phyloP scores from a whole-genome alignment of 2,113 vertebrate genomes.

The Stictonetta naevosa region DNA sequence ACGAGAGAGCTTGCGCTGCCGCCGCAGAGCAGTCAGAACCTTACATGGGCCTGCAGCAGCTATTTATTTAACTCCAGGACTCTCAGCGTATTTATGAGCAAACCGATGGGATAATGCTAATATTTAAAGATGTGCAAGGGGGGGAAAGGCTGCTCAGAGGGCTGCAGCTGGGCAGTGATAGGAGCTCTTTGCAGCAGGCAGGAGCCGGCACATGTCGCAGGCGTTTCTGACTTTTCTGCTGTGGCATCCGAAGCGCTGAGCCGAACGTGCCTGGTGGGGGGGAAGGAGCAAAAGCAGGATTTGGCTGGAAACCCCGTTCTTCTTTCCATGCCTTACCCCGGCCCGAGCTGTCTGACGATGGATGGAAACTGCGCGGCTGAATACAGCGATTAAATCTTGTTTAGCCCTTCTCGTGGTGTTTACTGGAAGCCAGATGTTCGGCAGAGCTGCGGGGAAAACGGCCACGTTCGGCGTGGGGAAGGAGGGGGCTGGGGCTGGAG shows the following conservation, averaged over 20 bases:
- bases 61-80: neutral
- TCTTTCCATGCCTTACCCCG: neutral
- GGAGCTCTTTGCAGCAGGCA: neutral
- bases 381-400: neutral
- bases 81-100: neutral
- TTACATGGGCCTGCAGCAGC: neutral
- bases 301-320: neutral
- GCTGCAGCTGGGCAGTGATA: neutral
- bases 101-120: neutral
- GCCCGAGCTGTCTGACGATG: neutral
- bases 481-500: neutral
- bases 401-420: neutral
- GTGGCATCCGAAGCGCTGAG: accelerated
- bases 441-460: neutral
- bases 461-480: neutral
- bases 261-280: neutral
- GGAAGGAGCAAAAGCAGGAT: neutral
- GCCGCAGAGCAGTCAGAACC: neutral
- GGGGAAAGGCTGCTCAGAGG: neutral
- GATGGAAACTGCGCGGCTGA: neutral
- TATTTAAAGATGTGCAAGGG: neutral
- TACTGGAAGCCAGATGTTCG: conserved; percentile 28
- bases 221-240: neutral
- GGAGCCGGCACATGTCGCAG: neutral
- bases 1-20: neutral